A percentile compares a stretch with the other conserved stretches of the same genome.
Conservation (phyloP, 2,888 invertebrate species). For the Caenorhabditis doughertyi region DNA sequence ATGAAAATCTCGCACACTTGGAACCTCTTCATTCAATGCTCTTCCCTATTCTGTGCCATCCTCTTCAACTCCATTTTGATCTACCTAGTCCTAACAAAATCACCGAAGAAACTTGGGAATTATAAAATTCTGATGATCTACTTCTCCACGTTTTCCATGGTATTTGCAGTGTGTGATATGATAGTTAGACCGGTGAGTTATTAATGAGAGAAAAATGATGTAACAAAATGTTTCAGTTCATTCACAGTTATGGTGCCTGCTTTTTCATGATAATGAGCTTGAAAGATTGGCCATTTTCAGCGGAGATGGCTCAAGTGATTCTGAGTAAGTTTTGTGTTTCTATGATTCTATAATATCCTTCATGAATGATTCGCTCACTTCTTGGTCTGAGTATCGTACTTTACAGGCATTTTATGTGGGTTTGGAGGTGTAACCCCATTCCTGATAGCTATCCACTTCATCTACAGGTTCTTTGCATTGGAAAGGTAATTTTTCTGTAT, state of each 20-base stretch:
- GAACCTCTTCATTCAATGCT: conserved; percentile 25
- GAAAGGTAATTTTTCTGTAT: conserved; percentile 31
- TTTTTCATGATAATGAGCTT: conserved; percentile 38
- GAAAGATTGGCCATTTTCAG: conserved; percentile 13
- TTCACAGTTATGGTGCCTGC: conserved; percentile 27
- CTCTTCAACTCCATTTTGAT: conserved; percentile 35
- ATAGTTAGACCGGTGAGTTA: conserved; percentile 34
- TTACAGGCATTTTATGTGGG: conserved; percentile 41
- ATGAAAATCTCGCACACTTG: conserved; percentile 18
- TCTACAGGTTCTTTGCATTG: conserved; percentile 39
- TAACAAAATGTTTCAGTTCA: conserved; percentile 17
- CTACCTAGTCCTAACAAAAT: conserved; percentile 30
- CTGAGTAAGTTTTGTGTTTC: not conserved
- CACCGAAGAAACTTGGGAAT: conserved; percentile 33
- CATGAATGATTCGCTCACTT: too few relatives aligned
- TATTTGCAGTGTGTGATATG: conserved; percentile 34
- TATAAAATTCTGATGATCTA: conserved; percentile 40
- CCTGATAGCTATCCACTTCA: conserved; percentile 40
- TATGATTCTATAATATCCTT: too few relatives aligned
- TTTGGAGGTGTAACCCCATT: conserved; percentile 31
- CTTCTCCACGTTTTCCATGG: conserved; percentile 39
- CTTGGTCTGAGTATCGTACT: too few relatives aligned
- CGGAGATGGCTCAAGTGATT: conserved; percentile 1
- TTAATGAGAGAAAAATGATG: too few relatives aligned
- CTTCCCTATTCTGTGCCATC: conserved; percentile 30